These are phyloP conservation scores for Eurystomus glaucurus DNA, from an alignment of 2,797 vertebrate genomes.

Conservation along the genomic window DNA sequence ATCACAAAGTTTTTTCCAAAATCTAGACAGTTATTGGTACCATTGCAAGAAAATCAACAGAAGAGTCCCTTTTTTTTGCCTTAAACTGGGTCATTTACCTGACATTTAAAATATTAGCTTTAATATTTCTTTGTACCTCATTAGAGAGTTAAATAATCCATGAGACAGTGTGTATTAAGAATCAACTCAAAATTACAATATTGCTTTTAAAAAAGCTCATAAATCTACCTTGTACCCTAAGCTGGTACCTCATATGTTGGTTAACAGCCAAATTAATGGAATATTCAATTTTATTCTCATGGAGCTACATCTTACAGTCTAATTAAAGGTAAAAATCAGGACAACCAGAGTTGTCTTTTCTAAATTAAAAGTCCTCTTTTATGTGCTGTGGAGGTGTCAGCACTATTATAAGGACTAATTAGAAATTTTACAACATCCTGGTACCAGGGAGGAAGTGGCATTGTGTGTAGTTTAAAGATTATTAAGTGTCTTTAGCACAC, in stretches of 20 bases:
- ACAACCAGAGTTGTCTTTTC: conserved; percentile 78
- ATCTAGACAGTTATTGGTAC: conserved; percentile 28
- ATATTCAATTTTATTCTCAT: conserved; percentile 69
- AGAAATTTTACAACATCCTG: conserved; percentile 86
- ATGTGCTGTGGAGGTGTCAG: conserved; percentile 84
- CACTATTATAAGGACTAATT: conserved; percentile 85
- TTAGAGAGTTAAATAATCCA: conserved; percentile 77
- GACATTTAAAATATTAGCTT: conserved; percentile 72
- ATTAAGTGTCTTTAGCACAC: conserved; percentile 82
- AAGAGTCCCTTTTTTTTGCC: not conserved
- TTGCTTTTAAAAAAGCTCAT: conserved; percentile 53
- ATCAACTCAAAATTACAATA: conserved; percentile 57
- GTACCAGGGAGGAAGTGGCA: conserved; percentile 78
- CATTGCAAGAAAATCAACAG: conserved; percentile 24
- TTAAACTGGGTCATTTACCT: conserved; percentile 44
- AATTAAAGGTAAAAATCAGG: conserved; percentile 86
- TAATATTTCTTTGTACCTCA: conserved; percentile 73
- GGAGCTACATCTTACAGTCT: conserved; percentile 74
- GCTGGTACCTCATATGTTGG: conserved; percentile 56
- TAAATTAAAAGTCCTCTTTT: conserved; percentile 85
- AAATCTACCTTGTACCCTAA: conserved; percentile 56
- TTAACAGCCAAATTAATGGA: conserved; percentile 81
- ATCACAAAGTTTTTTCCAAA: conserved; percentile 46
- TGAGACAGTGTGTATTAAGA: conserved; percentile 66
- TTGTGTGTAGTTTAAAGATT: conserved; percentile 84